phyloP scores from a whole-genome alignment of 2,797 vertebrate genomes.

The Darevskia mixta region DNA sequence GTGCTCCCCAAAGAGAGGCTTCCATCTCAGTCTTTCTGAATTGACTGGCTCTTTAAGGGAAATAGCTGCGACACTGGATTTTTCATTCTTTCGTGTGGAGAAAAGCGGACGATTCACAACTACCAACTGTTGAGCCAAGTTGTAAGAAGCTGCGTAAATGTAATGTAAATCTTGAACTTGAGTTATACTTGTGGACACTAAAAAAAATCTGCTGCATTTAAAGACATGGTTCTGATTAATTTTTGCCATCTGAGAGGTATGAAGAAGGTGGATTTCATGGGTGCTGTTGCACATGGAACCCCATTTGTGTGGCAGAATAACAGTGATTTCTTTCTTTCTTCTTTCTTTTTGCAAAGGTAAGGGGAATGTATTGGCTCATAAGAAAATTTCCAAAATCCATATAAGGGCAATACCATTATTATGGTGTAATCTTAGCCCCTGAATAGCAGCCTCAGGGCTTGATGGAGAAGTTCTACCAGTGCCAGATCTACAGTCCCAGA shows the following conservation, averaged over 20 bases:
- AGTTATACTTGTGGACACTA: background rate
- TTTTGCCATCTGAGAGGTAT: background rate
- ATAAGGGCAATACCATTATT: too few relatives aligned
- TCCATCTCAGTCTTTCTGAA: background rate
- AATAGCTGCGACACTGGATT: too few relatives aligned
- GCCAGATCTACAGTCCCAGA: too few relatives aligned
- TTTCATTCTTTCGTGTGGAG: background rate
- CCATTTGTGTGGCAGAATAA: too few relatives aligned
- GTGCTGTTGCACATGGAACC: too few relatives aligned
- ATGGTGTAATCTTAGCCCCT: too few relatives aligned
- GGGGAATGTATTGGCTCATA: too few relatives aligned
- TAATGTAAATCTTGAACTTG: background rate
- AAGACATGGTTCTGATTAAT: background rate
- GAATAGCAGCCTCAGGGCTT: too few relatives aligned
- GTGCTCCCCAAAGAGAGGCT: background rate
- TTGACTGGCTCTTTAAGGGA: background rate
- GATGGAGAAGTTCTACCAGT: too few relatives aligned
- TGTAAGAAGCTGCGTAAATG: background rate
- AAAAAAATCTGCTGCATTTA: background rate
- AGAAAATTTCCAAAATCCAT: too few relatives aligned
- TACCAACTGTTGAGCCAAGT: background rate
- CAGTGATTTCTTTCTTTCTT: too few relatives aligned
- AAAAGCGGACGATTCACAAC: background rate
- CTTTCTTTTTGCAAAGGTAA: too few relatives aligned
- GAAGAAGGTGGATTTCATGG: background rate